Evolutionary conservation across 1,140 invertebrate species (phyloP).

Genomic region (Drosophila paulistorum): DNA sequence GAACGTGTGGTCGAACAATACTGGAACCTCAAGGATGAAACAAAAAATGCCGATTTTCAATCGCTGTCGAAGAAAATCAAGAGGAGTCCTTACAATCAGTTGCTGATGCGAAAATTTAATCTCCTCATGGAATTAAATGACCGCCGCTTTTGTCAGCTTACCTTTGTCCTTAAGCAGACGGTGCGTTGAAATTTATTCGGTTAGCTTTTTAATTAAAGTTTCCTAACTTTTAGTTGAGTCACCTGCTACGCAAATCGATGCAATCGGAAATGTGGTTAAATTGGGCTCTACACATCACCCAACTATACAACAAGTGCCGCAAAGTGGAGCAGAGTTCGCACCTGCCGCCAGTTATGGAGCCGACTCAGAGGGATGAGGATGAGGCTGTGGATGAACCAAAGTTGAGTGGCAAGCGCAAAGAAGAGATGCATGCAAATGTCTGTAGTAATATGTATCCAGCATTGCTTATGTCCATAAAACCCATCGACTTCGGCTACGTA

Average conservation of each 20-base stretch:
- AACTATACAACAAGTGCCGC: slow-evolving; percentile 72
- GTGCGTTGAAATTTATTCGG: slow-evolving; percentile 39
- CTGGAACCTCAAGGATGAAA: slow-evolving; percentile 75
- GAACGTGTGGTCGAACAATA: slow-evolving; percentile 74
- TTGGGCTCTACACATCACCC: slow-evolving; percentile 76
- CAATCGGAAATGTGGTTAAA: slow-evolving; percentile 78
- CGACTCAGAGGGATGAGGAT: slow-evolving; percentile 9
- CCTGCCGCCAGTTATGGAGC: slow-evolving; percentile 14
- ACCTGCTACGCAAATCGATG: slow-evolving; percentile 67
- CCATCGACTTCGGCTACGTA: slow-evolving; percentile 84
- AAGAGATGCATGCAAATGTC: slow-evolving; percentile 77
- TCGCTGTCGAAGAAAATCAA: slow-evolving; percentile 79
- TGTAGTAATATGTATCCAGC: slow-evolving; percentile 85
- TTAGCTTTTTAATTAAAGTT: not conserved
- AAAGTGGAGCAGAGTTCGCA: slow-evolving; percentile 41
- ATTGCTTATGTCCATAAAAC: slow-evolving; percentile 84
- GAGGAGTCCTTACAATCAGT: slow-evolving; percentile 78
- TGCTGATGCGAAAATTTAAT: slow-evolving; percentile 75
- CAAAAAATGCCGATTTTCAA: slow-evolving; percentile 71
- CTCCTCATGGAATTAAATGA: slow-evolving; percentile 73
- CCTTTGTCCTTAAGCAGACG: slow-evolving; percentile 76
- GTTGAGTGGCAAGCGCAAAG: slow-evolving; percentile 62
- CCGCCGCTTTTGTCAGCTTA: slow-evolving; percentile 75
- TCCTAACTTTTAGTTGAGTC: slow-evolving; percentile 46
- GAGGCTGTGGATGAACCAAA: slow-evolving; percentile 48